These are phyloP conservation scores for Nothobranchius furzeri DNA, from an alignment of 2,113 vertebrate genomes.

Conservation along the genomic window DNA sequence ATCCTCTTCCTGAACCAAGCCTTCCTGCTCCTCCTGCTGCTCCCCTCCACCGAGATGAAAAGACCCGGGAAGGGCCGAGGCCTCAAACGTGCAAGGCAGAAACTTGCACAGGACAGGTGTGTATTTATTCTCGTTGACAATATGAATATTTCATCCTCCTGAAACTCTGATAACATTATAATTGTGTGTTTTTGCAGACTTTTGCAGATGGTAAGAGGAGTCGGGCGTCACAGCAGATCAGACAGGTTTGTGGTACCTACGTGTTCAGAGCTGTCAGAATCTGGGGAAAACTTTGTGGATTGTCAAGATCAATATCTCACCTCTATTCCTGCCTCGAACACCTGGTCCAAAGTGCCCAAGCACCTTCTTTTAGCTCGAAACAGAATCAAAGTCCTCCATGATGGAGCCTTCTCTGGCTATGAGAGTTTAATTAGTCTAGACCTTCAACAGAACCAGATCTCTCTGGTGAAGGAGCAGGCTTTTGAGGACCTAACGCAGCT, in stretches of 20 bases:
- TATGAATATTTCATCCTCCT: background rate
- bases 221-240: slow-evolving; percentile 61
- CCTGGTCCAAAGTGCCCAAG: slow-evolving; percentile 85
- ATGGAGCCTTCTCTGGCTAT: slow-evolving; percentile 60
- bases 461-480: slow-evolving; percentile 84
- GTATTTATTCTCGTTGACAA: background rate
- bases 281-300: slow-evolving; percentile 86
- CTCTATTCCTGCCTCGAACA: slow-evolving; percentile 72
- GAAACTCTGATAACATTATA: background rate
- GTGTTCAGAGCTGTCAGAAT: slow-evolving; percentile 84
- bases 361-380: slow-evolving; percentile 93
- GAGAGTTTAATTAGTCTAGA: slow-evolving; percentile 86
- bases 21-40: slow-evolving; percentile 80
- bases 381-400: slow-evolving; percentile 74
- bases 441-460: slow-evolving; percentile 93
- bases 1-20: slow-evolving; percentile 69
- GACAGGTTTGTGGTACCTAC: slow-evolving; percentile 73
- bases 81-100: slow-evolving; percentile 58
- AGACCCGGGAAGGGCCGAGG: slow-evolving; percentile 62
- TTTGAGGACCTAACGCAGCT: slow-evolving; percentile 88
- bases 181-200: slow-evolving; percentile 17
- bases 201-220: slow-evolving; percentile 53
- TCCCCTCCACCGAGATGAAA: slow-evolving; percentile 77
- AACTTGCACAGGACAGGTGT: slow-evolving; percentile 58
- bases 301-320: slow-evolving; percentile 87